Conservation (phyloP, 2,113 vertebrate genomes). For the Corythornis cristatus region DNA sequence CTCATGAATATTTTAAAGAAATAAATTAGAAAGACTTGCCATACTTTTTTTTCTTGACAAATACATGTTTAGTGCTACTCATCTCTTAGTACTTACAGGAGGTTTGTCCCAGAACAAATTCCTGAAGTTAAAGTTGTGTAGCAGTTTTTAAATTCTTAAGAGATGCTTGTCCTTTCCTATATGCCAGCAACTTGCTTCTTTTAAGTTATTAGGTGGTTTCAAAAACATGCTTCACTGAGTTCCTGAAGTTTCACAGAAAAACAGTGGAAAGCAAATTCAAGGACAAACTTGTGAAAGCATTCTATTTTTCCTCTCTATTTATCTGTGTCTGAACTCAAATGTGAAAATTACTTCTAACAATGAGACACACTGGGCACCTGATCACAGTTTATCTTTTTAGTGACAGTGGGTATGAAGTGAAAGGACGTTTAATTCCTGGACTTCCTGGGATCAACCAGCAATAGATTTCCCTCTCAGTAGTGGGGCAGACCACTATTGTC, state of each 20-base stretch:
- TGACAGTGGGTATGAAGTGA: background rate
- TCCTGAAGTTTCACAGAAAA: background rate
- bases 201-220: background rate
- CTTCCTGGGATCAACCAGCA: background rate
- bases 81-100: background rate
- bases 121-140: background rate
- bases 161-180: background rate
- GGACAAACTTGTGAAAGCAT: background rate
- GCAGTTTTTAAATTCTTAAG: background rate
- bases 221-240: background rate
- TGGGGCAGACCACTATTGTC: background rate
- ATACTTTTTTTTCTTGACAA: background rate
- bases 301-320: background rate
- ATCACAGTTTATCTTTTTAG: background rate
- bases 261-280: background rate
- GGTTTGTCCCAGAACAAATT: background rate
- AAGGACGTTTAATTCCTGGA: background rate
- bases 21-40: background rate
- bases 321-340: background rate
- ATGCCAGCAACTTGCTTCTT: background rate
- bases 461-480: background rate
- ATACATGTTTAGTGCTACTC: background rate
- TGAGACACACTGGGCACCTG: background rate
- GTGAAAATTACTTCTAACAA: background rate
- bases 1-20: background rate